A percentile compares a stretch with the other conserved stretches of the same genome.
These are phyloP conservation scores for Pollenia amentaria DNA, from an alignment of 2,888 invertebrate species.

Conservation along the genomic window DNA sequence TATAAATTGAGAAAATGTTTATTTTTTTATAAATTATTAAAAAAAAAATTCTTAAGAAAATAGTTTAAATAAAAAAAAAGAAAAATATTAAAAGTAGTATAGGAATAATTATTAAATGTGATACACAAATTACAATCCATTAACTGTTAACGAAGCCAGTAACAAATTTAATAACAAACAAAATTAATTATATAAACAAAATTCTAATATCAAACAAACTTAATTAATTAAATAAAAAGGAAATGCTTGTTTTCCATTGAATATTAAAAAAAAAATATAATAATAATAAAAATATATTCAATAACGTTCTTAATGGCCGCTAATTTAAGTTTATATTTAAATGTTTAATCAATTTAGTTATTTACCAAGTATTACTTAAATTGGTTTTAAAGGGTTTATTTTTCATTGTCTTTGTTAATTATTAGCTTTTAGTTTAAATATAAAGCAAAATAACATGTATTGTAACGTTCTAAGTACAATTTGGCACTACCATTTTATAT, in stretches of 20 bases:
- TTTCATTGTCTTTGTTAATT: not conserved
- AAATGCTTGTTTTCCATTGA: constrained; percentile 27
- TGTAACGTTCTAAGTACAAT: constrained; percentile 11
- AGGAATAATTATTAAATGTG: constrained; percentile 68
- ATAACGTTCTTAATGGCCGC: constrained; percentile 10
- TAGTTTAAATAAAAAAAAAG: constrained; percentile 7
- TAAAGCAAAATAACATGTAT: no score
- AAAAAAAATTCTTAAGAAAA: constrained; percentile 10
- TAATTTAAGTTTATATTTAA: not conserved
- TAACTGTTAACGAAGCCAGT: constrained; percentile 55
- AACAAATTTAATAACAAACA: constrained; percentile 45
- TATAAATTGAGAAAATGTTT: constrained; percentile 30
- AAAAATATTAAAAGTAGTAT: constrained; percentile 1
- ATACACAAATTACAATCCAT: constrained; percentile 72
- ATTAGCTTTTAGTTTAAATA: constrained; percentile 1
- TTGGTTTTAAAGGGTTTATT: constrained; percentile 8
- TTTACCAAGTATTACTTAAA: not conserved
- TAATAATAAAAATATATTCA: not conserved
- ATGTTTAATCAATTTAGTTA: not conserved
- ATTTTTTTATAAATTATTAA: constrained; percentile 52
- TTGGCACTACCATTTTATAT: constrained; percentile 15
- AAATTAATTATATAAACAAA: constrained; percentile 25
- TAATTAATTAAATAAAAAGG: no score
- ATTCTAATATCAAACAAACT: not conserved
- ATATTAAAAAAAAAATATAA: constrained; percentile 6